These are phyloP conservation scores for Alsophila aescularia DNA, from an alignment of 2,888 invertebrate genomes.

Conservation along the genomic window DNA sequence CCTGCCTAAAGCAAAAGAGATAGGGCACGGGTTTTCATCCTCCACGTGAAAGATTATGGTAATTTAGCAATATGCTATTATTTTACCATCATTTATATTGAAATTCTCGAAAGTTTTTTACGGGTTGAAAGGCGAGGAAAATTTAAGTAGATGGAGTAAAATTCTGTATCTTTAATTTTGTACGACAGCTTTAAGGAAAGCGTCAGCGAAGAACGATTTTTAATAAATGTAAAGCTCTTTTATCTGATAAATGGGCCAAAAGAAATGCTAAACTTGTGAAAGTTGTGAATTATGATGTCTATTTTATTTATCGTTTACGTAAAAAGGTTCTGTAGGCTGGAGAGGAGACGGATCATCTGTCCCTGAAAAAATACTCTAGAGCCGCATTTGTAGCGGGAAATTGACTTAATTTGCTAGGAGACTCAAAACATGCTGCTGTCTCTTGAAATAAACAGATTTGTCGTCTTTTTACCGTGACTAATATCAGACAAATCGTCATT, in stretches of 20 bases:
- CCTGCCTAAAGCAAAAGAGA: neutral
- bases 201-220: too few relatives aligned
- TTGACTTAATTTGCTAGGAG: neutral
- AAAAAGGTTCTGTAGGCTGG: neutral
- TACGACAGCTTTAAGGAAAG: too few relatives aligned
- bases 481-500: too few relatives aligned
- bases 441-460: neutral
- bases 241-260: neutral
- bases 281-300: neutral
- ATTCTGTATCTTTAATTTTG: too few relatives aligned
- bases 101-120: neutral
- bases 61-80: conserved; percentile 3
- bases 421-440: neutral
- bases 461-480: neutral
- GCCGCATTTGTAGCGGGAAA: neutral
- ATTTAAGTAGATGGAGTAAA: too few relatives aligned
- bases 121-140: neutral
- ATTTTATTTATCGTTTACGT: neutral
- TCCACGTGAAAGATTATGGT: conserved; percentile 6
- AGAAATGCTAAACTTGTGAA: neutral
- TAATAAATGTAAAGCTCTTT: too few relatives aligned
- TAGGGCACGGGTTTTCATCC: conserved; percentile 7
- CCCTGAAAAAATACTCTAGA: neutral
- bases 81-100: conserved; percentile 8
- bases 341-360: neutral